A percentile compares a stretch with the other conserved stretches of the same genome.
Evolutionary conservation across 2,113 vertebrate genomes (phyloP).

Genomic region (Periophthalmodon schlosseri): DNA sequence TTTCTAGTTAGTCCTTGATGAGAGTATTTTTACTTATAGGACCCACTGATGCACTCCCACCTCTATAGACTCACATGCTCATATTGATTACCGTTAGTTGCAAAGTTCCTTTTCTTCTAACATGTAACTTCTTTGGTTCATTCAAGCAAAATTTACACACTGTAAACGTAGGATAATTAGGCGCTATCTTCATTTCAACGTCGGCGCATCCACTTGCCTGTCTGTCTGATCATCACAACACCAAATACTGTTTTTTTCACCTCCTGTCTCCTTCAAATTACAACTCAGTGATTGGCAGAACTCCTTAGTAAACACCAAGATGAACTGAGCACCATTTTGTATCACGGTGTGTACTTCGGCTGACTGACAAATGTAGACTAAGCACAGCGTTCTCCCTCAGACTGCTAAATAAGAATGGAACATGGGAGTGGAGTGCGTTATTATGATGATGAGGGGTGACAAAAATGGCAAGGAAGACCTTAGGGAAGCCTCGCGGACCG

Average conservation of each 20-base stretch:
- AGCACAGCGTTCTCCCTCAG: slow-evolving; percentile 6
- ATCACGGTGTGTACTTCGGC: slow-evolving; percentile 19
- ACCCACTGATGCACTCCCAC: no score
- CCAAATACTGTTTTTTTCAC: background rate
- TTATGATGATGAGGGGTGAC: slow-evolving; percentile 16
- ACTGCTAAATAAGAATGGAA: slow-evolving; percentile 26
- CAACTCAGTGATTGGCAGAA: slow-evolving; percentile 25
- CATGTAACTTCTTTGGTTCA: no score
- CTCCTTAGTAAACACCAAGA: slow-evolving; percentile 16
- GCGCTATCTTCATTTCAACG: background rate
- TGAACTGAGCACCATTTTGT: slow-evolving; percentile 19
- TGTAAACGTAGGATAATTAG: background rate
- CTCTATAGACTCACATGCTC: no score
- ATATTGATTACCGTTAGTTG: no score
- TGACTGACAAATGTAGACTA: slow-evolving; percentile 37
- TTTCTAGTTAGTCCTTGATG: no score
- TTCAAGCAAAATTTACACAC: background rate
- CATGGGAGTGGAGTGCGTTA: background rate
- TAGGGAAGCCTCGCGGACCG: slow-evolving; percentile 20
- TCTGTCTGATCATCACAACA: background rate
- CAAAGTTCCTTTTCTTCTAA: no score
- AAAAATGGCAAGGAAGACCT: slow-evolving; percentile 23
- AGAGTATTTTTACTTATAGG: no score
- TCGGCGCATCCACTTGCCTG: background rate
- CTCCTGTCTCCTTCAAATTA: background rate